Conservation (phyloP, 2,113 vertebrate genomes). For the Bujurquina vittata region DNA sequence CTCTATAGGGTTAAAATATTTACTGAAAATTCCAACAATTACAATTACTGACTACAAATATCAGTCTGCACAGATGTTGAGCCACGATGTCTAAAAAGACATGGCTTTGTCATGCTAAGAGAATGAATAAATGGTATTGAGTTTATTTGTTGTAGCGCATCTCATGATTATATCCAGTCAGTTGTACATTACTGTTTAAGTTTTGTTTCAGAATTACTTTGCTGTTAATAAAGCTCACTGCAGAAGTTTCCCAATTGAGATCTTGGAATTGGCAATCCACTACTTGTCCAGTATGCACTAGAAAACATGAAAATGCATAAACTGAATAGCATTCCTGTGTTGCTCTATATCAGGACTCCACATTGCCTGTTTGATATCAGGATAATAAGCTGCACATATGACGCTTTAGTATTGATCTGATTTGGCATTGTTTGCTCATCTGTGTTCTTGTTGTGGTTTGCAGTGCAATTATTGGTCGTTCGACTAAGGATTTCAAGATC, state of each 20-base stretch:
- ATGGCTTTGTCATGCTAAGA: too few relatives aligned
- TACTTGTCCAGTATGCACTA: neutral
- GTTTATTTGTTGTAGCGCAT: too few relatives aligned
- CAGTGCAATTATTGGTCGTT: conserved; percentile 99
- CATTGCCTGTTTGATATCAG: neutral
- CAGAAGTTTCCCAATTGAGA: rapidly evolving
- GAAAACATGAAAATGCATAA: neutral
- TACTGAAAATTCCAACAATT: too few relatives aligned
- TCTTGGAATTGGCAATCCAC: rapidly evolving
- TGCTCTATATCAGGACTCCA: neutral
- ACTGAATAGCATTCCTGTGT: conserved; percentile 11
- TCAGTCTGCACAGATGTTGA: too few relatives aligned
- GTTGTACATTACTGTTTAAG: too few relatives aligned
- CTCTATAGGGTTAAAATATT: too few relatives aligned
- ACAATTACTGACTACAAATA: too few relatives aligned
- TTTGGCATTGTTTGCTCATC: conserved; percentile 55
- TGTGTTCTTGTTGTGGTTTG: conserved; percentile 86
- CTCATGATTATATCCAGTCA: too few relatives aligned
- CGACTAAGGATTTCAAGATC: conserved; percentile 94
- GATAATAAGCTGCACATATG: neutral
- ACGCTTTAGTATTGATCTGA: conserved; percentile 6
- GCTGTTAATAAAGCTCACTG: neutral
- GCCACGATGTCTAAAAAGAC: too few relatives aligned
- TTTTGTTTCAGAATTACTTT: too few relatives aligned
- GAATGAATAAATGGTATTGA: too few relatives aligned